Conservation (phyloP, 2,797 vertebrate genomes). For the Loris lydekkerianus region DNA sequence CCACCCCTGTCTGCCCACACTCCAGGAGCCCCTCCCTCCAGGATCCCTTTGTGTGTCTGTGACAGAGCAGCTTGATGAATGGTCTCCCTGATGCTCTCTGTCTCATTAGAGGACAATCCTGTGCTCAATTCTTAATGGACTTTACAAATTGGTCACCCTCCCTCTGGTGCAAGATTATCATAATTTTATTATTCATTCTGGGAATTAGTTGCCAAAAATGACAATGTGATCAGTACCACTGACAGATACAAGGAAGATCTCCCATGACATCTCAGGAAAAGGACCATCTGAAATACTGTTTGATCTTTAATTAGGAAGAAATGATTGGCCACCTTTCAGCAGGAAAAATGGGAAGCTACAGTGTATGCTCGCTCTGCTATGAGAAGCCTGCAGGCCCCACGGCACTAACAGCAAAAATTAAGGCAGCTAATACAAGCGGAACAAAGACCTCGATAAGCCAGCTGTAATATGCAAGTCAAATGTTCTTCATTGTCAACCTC, state of each 20-base stretch:
- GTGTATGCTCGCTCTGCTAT: not conserved
- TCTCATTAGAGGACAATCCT: constrained; percentile 78
- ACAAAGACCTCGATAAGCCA: not conserved
- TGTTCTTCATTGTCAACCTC: not conserved
- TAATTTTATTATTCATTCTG: constrained; percentile 76
- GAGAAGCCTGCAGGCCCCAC: constrained; percentile 6
- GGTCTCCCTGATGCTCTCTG: constrained; percentile 59
- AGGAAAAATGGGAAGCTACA: not conserved
- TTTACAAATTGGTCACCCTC: constrained; percentile 64
- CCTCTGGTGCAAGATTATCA: constrained; percentile 69
- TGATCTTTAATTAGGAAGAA: constrained; percentile 76
- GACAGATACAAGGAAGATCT: constrained; percentile 62
- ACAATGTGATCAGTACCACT: constrained; percentile 65
- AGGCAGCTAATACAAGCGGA: not conserved
- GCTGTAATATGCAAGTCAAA: not conserved
- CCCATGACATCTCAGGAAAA: constrained; percentile 59
- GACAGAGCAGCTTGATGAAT: constrained; percentile 66
- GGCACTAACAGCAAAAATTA: not conserved
- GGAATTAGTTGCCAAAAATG: constrained; percentile 74
- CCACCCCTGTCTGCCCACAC: not conserved
- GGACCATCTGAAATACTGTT: constrained; percentile 63
- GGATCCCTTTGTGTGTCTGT: constrained; percentile 59
- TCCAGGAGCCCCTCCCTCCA: constrained; percentile 10
- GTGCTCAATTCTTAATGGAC: constrained; percentile 72
- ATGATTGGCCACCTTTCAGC: constrained; percentile 55